phyloP scores from a whole-genome alignment of 2,888 invertebrate species.

The Melikaiella ostensackeni region DNA sequence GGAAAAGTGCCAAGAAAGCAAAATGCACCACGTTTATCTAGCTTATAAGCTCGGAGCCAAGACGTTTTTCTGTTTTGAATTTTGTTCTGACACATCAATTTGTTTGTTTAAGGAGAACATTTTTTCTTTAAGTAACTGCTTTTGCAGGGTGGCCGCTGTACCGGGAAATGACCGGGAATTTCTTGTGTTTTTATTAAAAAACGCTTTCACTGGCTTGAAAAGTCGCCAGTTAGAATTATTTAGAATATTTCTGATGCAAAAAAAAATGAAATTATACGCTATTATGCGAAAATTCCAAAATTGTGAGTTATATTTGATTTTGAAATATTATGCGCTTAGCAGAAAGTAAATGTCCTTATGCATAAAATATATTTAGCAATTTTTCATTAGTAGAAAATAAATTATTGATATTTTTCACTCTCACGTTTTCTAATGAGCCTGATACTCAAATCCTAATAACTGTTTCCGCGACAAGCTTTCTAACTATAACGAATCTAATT shows the following conservation, averaged over 20 bases:
- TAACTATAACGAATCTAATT: constrained; percentile 12
- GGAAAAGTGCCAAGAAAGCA: constrained; percentile 38
- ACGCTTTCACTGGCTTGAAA: too few relatives aligned
- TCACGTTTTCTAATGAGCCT: background rate
- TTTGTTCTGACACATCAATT: constrained; percentile 32
- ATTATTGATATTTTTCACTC: background rate
- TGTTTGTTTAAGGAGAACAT: constrained; percentile 7
- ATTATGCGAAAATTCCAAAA: too few relatives aligned
- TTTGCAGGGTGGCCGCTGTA: background rate
- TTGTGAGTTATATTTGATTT: too few relatives aligned
- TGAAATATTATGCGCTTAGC: too few relatives aligned
- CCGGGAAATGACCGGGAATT: too few relatives aligned
- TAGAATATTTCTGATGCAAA: too few relatives aligned
- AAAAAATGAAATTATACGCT: too few relatives aligned
- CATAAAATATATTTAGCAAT: too few relatives aligned
- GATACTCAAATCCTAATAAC: background rate
- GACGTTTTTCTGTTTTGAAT: constrained; percentile 8
- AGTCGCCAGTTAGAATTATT: too few relatives aligned
- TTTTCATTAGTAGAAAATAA: too few relatives aligned
- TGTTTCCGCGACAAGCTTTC: constrained; percentile 9
- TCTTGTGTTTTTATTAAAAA: too few relatives aligned
- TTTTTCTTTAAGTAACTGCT: background rate
- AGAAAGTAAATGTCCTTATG: too few relatives aligned
- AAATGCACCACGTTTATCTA: constrained; percentile 33
- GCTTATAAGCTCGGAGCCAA: constrained; percentile 20